A percentile compares a stretch with the other conserved stretches of the same genome.
phyloP scores from a whole-genome alignment of 2,888 invertebrate genomes.

The Encarsia formosa region DNA sequence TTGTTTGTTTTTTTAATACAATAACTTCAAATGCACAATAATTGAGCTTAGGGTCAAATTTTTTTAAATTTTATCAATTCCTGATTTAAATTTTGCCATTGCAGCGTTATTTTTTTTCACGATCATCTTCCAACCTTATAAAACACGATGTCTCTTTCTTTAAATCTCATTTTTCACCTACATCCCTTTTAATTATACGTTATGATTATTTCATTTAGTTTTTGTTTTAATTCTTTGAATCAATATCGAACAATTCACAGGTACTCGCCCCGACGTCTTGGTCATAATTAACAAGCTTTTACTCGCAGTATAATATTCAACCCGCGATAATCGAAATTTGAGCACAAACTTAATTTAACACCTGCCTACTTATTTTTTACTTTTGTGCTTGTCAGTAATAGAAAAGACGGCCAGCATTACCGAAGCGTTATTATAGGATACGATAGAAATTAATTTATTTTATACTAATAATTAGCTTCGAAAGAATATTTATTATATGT shows the following conservation, averaged over 20 bases:
- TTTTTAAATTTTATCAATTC: slow-evolving; percentile 13
- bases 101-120: not conserved
- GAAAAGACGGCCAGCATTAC: too few species aligned
- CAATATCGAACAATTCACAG: slow-evolving; percentile 28
- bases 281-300: slow-evolving; percentile 14
- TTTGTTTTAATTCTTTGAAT: slow-evolving; percentile 8
- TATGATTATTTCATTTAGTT: not conserved
- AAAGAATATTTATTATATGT: too few species aligned
- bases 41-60: too few species aligned
- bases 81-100: slow-evolving; percentile 20
- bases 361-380: too few species aligned
- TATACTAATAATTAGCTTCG: too few species aligned
- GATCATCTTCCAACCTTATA: not conserved
- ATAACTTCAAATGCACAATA: not conserved
- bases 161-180: slow-evolving; percentile 15
- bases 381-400: too few species aligned
- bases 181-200: slow-evolving; percentile 4
- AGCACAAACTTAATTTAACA: too few species aligned
- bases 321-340: too few species aligned
- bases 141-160: not conserved
- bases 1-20: too few species aligned
- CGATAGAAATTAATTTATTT: too few species aligned
- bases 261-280: slow-evolving; percentile 18
- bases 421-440: too few species aligned
- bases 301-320: slow-evolving; percentile 8